Percentiles rank a stretch among this genome's conserved stretches.
Conservation (phyloP, 2,888 invertebrate species). For the Torymus aiolomorphi region DNA sequence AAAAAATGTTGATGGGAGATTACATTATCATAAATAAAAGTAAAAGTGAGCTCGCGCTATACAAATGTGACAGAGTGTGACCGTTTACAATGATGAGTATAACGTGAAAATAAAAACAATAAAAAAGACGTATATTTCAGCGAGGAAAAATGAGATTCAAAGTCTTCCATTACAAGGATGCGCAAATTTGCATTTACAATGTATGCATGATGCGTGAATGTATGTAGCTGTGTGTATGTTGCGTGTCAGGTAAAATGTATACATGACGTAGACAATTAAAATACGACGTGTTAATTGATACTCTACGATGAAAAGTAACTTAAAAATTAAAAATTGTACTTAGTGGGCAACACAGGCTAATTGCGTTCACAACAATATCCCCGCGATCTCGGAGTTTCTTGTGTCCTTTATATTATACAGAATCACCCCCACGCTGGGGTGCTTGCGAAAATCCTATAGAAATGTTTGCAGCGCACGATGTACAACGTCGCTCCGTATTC, state of each 20-base stretch:
- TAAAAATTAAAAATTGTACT: constrained; percentile 58
- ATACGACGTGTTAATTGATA: constrained; percentile 11
- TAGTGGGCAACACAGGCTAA: constrained; percentile 54
- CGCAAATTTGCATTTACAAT: too few species aligned
- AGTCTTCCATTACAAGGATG: constrained; percentile 14
- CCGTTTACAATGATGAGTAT: constrained; percentile 48
- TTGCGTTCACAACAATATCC: constrained; percentile 43
- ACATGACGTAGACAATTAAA: constrained; percentile 13
- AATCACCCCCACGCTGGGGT: constrained; percentile 38
- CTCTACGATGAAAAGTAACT: constrained; percentile 43
- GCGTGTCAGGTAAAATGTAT: constrained; percentile 17
- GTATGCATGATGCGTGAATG: too few species aligned
- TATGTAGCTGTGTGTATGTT: constrained; percentile 12
- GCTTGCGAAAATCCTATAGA: constrained; percentile 39
- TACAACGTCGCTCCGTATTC: constrained; percentile 6
- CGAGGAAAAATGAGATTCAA: constrained; percentile 55
- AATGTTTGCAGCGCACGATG: constrained; percentile 38
- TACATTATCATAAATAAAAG: constrained; percentile 42
- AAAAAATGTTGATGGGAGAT: constrained; percentile 44
- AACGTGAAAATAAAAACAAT: constrained; percentile 22
- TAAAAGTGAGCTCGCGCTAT: neutral
- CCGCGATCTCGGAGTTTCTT: constrained; percentile 41
- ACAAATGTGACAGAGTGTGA: constrained; percentile 46
- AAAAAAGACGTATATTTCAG: constrained; percentile 42
- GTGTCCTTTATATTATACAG: constrained; percentile 45